These are phyloP conservation scores for Aurelia aurita complex sp. Pacific DNA, from an alignment of 30 jellyfish, hydroid and myxozoan species.

Conservation along the genomic window DNA sequence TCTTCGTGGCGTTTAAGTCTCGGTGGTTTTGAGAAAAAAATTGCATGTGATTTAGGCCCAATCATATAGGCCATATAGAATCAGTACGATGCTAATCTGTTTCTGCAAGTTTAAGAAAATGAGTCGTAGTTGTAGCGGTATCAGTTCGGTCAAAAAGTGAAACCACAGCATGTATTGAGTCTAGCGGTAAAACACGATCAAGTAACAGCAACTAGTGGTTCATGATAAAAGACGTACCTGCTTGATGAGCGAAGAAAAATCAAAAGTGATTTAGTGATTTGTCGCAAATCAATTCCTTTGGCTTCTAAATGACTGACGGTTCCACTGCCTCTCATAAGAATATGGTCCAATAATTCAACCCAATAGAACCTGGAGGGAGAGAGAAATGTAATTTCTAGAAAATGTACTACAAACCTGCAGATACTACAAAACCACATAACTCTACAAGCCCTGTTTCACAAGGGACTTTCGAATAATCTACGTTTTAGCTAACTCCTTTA, in stretches of 20 bases:
- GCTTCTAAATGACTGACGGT: neutral
- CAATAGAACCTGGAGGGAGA: slow-evolving; percentile 24
- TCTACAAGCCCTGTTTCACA: neutral
- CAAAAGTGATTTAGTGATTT: neutral
- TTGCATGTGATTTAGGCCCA: too few species aligned
- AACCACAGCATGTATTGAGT: too few species aligned
- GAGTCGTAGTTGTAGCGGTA: too few species aligned
- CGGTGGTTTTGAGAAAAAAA: too few species aligned
- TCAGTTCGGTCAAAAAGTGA: too few species aligned
- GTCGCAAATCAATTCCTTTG: neutral
- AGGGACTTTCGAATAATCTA: too few species aligned
- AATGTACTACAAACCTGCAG: neutral
- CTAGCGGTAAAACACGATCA: neutral
- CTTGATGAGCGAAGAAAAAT: neutral
- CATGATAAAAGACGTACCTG: neutral
- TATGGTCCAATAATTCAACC: slow-evolving; percentile 38
- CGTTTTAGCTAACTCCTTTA: too few species aligned
- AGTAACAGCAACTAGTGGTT: neutral
- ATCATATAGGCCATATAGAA: too few species aligned
- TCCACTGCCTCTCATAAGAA: neutral
- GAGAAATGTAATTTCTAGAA: too few species aligned
- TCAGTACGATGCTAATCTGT: too few species aligned
- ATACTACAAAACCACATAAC: neutral
- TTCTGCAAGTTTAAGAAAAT: too few species aligned
- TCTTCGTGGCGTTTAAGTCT: too few species aligned